Conservation (phyloP, 35 echinoderm and acorn worm genomes). For the Eucidaris tribuloides region DNA sequence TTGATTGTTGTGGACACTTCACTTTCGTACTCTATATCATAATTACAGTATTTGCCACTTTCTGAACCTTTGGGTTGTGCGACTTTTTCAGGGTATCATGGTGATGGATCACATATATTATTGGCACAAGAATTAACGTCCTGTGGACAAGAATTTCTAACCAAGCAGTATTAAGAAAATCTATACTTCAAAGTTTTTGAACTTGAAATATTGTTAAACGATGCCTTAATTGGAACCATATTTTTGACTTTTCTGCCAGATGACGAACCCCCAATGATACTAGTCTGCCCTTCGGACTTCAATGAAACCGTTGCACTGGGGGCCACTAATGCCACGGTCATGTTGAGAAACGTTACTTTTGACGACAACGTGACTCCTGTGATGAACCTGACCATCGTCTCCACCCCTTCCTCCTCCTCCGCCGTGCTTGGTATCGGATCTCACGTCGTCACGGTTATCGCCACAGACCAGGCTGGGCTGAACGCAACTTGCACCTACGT, state of each 20-base stretch:
- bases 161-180: no score
- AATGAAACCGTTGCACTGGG: neutral
- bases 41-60: no score
- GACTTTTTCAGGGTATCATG: no score
- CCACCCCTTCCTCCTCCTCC: neutral
- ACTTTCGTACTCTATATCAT: no score
- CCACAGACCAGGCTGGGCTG: neutral
- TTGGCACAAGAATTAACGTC: no score
- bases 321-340: neutral
- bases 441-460: neutral
- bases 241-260: neutral
- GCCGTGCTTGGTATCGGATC: neutral
- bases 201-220: no score
- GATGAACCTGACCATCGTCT: neutral
- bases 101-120: no score
- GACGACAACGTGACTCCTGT: neutral
- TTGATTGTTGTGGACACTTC: no score
- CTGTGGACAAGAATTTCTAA: no score
- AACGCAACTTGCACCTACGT: neutral
- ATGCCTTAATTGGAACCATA: no score
- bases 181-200: no score
- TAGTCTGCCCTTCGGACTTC: conserved; percentile 9
- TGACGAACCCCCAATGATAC: neutral
- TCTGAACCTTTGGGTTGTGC: no score
- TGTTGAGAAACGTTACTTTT: neutral